Evolutionary conservation across 2,888 invertebrate genomes (phyloP), one percentile per base, ranked within the genome.

Genomic region (Hydropsyche betteni): DNA sequence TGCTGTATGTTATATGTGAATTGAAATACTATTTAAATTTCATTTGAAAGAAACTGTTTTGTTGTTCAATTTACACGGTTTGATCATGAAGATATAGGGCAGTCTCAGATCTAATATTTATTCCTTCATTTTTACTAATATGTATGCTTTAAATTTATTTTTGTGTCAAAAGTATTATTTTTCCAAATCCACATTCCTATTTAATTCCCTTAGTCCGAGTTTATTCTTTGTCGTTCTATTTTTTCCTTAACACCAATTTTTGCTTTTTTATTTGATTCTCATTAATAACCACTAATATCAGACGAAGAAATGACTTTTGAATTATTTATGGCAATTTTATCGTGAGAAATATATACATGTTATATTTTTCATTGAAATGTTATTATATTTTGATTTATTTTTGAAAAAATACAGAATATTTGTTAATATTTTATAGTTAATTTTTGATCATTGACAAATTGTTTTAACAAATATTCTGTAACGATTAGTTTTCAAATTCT

Each of bases 251-350:
- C 16, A 58, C 24, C 58, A 24, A 44, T 58, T 58, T 16, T 58
- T 58, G 58, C 58, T 58, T 58, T 58, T 58, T 58, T 58, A 58
- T 58, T 24, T 58, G 44, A 44, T 44, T 8, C 44, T 44, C 24
- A 58, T 58, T 14, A 58, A 16, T 58, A 58, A 58, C 24, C 24
- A 58, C 58, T 58, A 58, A 58, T 24, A 58, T 58, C 58, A 58
- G 16, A 24, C 16, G 58, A 58, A 44, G 10, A 44, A 44, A 44
- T 8, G 6, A 24, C 8, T 58, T 58, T 58, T 7, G 24, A 24
- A 16, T 58, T 58, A 58, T 24, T 58, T 58, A 58, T 58, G 58
- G 58, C 58, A 58, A 58, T 58, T 24, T 14, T 58, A 14, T 53
- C 53, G 8, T 58, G 58, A 58, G 24, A 58, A 58, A 58, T 58